Percentiles rank a stretch among this genome's conserved stretches.
Conservation (phyloP, 2,113 vertebrate genomes). For the Platichthys flesus region DNA sequence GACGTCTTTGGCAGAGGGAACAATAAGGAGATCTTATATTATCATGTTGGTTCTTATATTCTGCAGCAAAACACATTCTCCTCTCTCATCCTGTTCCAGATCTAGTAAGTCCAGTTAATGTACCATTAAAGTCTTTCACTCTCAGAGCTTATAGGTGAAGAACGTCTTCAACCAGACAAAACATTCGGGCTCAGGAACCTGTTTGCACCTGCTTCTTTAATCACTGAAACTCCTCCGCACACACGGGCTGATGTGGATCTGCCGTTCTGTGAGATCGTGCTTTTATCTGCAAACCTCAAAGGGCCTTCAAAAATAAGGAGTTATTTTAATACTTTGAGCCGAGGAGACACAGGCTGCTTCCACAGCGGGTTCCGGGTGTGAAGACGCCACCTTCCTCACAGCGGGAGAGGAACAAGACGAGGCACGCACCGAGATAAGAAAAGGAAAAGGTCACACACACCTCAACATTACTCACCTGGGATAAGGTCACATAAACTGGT, state of each 20-base stretch:
- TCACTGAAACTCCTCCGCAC: not conserved
- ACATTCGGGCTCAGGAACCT: not conserved
- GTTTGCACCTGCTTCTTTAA: not conserved
- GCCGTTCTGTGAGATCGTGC: not conserved
- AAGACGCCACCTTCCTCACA: not conserved
- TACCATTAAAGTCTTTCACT: not conserved
- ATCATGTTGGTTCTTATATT: no score
- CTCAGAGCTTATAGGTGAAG: not conserved
- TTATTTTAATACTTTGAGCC: conserved; percentile 1
- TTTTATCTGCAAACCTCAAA: conserved; percentile 28
- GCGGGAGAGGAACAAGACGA: conserved; percentile 35
- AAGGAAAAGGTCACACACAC: conserved; percentile 15
- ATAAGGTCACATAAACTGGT: not conserved
- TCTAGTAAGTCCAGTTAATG: not conserved
- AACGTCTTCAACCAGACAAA: not conserved
- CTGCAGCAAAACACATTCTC: not conserved
- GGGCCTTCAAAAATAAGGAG: not conserved
- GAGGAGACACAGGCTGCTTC: conserved; percentile 13
- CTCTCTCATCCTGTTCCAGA: not conserved
- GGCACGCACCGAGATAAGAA: conserved; percentile 2
- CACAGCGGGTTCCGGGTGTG: conserved; percentile 19
- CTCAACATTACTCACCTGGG: conserved; percentile 21
- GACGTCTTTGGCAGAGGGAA: no score
- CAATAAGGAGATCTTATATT: no score
- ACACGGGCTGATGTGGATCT: not conserved